Conservation (phyloP, 1,140 invertebrate species). For the Latrodectus geometricus region DNA sequence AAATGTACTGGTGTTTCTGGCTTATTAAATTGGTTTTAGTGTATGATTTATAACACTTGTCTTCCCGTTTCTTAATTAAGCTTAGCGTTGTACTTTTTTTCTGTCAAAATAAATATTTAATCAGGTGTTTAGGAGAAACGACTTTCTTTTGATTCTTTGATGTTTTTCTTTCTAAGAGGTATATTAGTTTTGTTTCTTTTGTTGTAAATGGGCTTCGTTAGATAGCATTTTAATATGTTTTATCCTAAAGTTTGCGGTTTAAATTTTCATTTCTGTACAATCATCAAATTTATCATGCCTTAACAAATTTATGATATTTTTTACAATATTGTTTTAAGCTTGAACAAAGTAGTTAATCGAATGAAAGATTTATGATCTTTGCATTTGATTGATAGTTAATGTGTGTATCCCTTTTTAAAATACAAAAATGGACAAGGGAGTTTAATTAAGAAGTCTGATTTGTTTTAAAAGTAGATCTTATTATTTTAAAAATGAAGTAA, state of each 20-base stretch:
- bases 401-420: neutral
- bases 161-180: neutral
- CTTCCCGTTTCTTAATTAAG: neutral
- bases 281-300: neutral
- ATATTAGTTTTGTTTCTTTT: constrained; percentile 1
- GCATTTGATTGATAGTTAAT: neutral
- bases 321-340: neutral
- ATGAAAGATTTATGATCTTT: neutral
- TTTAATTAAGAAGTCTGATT: neutral
- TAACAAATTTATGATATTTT: neutral
- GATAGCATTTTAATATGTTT: neutral
- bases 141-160: neutral
- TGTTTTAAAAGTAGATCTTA: neutral
- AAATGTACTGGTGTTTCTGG: neutral
- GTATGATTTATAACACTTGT: neutral
- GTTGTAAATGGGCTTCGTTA: neutral
- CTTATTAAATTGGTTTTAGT: constrained; percentile 1
- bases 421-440: neutral
- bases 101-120: constrained; percentile 1
- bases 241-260: neutral
- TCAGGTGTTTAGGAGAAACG: neutral
- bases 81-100: neutral
- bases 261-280: neutral
- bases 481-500: neutral
- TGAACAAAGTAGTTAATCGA: neutral